Base-by-base conservation (phyloP, 2,113 vertebrate species). In the Pangasianodon hypophthalmus region DNA sequence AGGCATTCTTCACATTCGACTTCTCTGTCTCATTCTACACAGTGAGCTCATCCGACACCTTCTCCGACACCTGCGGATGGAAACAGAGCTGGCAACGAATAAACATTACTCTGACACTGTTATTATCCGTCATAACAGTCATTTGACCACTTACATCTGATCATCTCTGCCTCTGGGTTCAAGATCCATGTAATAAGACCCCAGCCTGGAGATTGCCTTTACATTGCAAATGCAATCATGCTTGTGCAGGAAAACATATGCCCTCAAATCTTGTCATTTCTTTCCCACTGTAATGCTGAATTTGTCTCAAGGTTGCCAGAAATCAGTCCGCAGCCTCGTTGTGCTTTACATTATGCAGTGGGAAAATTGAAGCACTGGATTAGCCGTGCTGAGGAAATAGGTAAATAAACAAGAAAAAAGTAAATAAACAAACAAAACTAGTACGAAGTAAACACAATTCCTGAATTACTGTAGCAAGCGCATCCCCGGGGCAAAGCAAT, bases 151-250 rank as follows among this genome's bases (percentile, higher is more conserved):
- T 92, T 92, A 93, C 81, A 90, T 93, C 91, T 93, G 92, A 95
- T 94, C 92, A 88, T 92, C 90, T 93, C 90, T 85, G 26, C 62
- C 60, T 48, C 73, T 48, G 86, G 90, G 92, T 92, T 94, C 88
- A 86, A 88, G 81, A 88, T 92, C 91, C 92, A 92, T 93, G 92
- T 94, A 94, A 95, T 94, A 93, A 94, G 93, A 92, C 94, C 89
- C 94, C 93, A 91, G 86, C 90, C 88, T 87, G 52, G 58, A 94
- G 94, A 95, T 95, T 94, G 93, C 92, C 94, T 95, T 94, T 95
- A 95, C 94, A 95, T 94, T 94, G 94, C 94, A 95, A 95, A 95
- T 95, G 94, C 93, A 95, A 96, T 95, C 93, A 95, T 91, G 94
- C 93, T 92, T 93, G 92, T 92, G 87, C 93, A 89, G 82, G 90